These are phyloP conservation scores for Parapristionchus giblindavisi DNA, from an alignment of 2,888 invertebrate genomes.

Conservation along the genomic window DNA sequence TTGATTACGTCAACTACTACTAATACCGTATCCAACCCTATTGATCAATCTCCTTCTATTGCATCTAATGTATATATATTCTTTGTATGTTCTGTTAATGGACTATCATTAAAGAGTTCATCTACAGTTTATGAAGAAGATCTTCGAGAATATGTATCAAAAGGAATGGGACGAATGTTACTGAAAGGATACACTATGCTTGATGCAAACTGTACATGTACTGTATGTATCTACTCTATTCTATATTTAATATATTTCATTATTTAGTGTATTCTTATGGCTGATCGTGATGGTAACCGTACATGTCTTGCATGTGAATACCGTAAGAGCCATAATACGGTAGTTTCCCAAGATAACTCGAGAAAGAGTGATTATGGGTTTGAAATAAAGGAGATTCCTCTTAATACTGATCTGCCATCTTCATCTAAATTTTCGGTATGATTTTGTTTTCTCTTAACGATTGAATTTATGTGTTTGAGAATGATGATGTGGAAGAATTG, in stretches of 20 bases:
- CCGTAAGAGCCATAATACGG: conserved; percentile 10
- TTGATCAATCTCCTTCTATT: too few relatives aligned
- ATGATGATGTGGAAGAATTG: background rate
- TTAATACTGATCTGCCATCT: conserved; percentile 16
- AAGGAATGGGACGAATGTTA: conserved; percentile 10
- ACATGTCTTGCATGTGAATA: conserved; percentile 31
- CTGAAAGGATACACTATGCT: conserved; percentile 33
- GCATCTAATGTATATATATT: too few relatives aligned
- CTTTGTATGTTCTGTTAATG: too few relatives aligned
- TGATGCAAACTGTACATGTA: conserved; percentile 24
- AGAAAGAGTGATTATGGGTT: background rate
- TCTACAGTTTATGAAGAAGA: conserved; percentile 11
- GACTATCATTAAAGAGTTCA: too few relatives aligned
- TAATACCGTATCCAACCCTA: too few relatives aligned
- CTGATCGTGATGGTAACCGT: conserved; percentile 28
- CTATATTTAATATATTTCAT: background rate
- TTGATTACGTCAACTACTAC: too few relatives aligned
- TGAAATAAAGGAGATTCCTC: conserved; percentile 17
- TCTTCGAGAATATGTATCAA: conserved; percentile 27
- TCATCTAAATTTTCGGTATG: background rate
- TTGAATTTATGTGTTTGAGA: background rate
- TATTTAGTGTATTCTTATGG: conserved; percentile 35
- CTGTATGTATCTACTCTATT: background rate
- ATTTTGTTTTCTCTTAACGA: background rate
- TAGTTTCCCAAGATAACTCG: background rate